A percentile compares a stretch with the other conserved stretches of the same genome.
Conservation (phyloP, 1,140 invertebrate species). For the Drosophila athabasca region DNA sequence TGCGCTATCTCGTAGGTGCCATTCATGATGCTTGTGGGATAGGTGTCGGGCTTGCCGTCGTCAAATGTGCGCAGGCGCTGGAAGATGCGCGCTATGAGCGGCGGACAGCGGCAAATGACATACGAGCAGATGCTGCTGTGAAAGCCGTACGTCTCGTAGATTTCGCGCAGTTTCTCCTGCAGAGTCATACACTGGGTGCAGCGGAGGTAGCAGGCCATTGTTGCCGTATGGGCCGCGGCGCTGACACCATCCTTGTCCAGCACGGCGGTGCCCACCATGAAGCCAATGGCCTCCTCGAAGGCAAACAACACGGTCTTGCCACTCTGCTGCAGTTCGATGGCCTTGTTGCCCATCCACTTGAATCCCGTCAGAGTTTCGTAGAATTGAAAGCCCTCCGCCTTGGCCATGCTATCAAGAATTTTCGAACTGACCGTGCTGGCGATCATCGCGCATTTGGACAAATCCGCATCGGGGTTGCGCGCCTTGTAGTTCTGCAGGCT, state of each 20-base stretch:
- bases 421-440: conserved; percentile 99
- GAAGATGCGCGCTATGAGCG: conserved; percentile 91
- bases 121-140: conserved; percentile 95
- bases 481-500: conserved; percentile 87
- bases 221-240: conserved; percentile 91
- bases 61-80: conserved; percentile 91
- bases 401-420: conserved; percentile 93
- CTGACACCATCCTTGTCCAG: conserved; percentile 98
- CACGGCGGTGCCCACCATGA: conserved; percentile 94
- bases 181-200: conserved; percentile 87
- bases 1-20: conserved; percentile 89
- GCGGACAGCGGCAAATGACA: conserved; percentile 92
- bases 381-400: conserved; percentile 92
- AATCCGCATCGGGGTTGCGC: conserved; percentile 84
- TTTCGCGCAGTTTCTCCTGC: conserved; percentile 89
- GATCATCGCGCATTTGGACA: conserved; percentile 90
- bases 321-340: conserved; percentile 88
- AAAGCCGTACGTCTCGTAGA: conserved; percentile 94
- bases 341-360: conserved; percentile 99
- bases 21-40: conserved; percentile 88
- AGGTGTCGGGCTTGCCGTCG: conserved; percentile 84
- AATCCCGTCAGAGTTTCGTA: conserved; percentile 99
- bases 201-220: conserved; percentile 91
- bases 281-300: conserved; percentile 97
- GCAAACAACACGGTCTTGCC: conserved; percentile 94